phyloP scores from a whole-genome alignment of 2,797 vertebrate genomes.

The Clamator glandarius region DNA sequence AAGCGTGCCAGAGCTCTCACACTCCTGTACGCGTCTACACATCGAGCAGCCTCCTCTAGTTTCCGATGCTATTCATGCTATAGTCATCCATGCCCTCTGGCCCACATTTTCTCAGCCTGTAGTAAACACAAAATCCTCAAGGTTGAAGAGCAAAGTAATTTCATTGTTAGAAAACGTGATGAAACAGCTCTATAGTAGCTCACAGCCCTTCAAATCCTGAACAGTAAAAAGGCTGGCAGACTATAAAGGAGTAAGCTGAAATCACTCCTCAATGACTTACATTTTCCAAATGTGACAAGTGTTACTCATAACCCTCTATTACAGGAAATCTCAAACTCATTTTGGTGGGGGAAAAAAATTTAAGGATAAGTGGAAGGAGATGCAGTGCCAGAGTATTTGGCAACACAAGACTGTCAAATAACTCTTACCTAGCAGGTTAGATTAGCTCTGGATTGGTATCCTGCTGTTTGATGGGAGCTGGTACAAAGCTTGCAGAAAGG shows the following conservation, averaged over 20 bases:
- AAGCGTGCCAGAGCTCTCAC: neutral
- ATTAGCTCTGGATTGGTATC: neutral
- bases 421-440: neutral
- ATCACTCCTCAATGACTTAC: neutral
- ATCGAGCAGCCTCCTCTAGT: neutral
- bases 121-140: neutral
- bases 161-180: neutral
- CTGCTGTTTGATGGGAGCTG: neutral
- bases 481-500: neutral
- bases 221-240: neutral
- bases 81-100: neutral
- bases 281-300: neutral
- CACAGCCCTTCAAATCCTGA: neutral
- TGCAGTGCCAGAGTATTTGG: neutral
- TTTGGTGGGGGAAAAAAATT: neutral
- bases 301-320: neutral
- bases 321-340: neutral
- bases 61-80: neutral
- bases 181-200: neutral
- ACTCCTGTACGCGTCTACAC: accelerated
- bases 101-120: neutral
- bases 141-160: neutral
- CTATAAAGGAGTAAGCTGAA: neutral
- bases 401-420: neutral
- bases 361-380: neutral